Evolutionary conservation across 2,797 vertebrate species (phyloP).

Genomic region (Acanthiza pusilla): DNA sequence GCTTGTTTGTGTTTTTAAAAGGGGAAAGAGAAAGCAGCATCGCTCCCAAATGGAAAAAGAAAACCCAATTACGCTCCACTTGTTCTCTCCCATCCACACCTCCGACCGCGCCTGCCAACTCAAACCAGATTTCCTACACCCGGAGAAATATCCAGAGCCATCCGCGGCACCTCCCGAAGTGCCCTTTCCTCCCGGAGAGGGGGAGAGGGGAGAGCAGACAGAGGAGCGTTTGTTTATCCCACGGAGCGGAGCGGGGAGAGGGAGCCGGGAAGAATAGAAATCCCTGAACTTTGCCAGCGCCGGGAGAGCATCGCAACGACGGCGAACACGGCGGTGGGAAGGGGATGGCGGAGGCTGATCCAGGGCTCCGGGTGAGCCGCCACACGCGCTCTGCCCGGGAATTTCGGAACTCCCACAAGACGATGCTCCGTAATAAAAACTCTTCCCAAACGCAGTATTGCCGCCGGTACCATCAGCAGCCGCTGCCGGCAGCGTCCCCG

Average conservation of each 20-base stretch:
- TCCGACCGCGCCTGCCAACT: conserved; percentile 15
- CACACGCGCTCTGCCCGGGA: neutral
- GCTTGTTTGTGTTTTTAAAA: neutral
- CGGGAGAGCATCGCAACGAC: neutral
- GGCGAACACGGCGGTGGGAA: neutral
- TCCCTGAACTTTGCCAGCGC: conserved; percentile 1
- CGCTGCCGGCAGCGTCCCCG: neutral
- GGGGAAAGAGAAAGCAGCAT: neutral
- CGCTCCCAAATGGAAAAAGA: neutral
- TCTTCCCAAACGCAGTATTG: neutral
- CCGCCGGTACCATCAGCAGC: neutral
- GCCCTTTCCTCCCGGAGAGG: neutral
- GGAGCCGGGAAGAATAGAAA: neutral
- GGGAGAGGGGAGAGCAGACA: neutral
- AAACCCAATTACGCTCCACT: conserved; percentile 41
- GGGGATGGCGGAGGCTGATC: neutral
- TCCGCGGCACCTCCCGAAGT: neutral
- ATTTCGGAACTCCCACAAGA: neutral
- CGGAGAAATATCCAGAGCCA: neutral
- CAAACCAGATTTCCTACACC: conserved; percentile 18
- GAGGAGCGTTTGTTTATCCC: conserved; percentile 39
- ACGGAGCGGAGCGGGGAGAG: neutral
- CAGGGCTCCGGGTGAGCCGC: neutral
- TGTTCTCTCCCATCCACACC: conserved; percentile 37
- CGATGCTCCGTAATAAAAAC: neutral